Conservation (phyloP, 2,797 vertebrate species). For the Danionella dracula region DNA sequence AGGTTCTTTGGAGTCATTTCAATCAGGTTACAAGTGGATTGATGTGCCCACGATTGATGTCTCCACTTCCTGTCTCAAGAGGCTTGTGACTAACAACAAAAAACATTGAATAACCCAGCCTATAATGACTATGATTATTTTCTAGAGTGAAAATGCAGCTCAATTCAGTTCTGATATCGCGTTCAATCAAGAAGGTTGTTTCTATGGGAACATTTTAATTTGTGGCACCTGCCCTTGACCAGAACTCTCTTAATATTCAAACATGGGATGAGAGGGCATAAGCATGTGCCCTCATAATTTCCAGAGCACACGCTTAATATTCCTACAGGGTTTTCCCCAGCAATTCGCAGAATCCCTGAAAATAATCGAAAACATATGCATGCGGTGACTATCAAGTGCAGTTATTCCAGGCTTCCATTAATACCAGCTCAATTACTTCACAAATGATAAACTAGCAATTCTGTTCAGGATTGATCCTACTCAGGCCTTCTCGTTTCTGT, state of each 20-base stretch:
- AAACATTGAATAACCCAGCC: background rate
- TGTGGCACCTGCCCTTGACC: slow-evolving; percentile 40
- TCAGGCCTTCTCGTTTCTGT: slow-evolving; percentile 25
- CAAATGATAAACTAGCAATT: slow-evolving; percentile 24
- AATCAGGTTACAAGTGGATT: slow-evolving; percentile 17
- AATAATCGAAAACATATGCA: slow-evolving; percentile 15
- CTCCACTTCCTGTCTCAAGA: slow-evolving; percentile 29
- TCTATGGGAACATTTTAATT: slow-evolving; percentile 46
- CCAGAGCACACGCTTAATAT: slow-evolving; percentile 20
- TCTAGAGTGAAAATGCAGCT: background rate
- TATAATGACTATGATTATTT: background rate
- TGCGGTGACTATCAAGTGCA: background rate
- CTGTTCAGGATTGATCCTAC: slow-evolving; percentile 8
- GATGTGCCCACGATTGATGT: background rate
- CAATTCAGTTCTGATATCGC: background rate
- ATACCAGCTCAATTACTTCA: slow-evolving; percentile 17
- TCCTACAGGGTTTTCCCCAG: slow-evolving; percentile 16
- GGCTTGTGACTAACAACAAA: background rate
- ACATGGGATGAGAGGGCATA: slow-evolving; percentile 38
- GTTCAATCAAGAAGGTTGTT: slow-evolving; percentile 27
- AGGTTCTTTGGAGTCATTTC: slow-evolving; percentile 31
- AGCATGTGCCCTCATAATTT: slow-evolving; percentile 5
- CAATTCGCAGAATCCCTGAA: background rate
- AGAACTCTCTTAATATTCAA: slow-evolving; percentile 53
- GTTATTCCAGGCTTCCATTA: slow-evolving; percentile 36